Conservation (phyloP, 2,797 vertebrate genomes). For the Percopsis omiscomaycus region DNA sequence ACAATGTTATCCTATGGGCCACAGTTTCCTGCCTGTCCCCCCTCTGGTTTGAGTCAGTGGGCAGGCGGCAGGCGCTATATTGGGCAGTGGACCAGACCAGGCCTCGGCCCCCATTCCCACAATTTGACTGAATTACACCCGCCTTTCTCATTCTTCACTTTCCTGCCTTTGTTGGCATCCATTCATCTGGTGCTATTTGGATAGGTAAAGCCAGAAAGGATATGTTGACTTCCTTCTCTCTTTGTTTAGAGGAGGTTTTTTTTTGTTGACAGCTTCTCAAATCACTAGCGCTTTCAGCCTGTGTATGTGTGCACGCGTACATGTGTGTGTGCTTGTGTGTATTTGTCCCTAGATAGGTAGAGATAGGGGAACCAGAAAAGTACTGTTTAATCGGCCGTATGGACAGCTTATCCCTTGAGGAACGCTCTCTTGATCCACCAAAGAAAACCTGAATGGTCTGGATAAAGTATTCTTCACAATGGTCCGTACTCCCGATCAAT, state of each 20-base stretch:
- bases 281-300: conserved; percentile 6
- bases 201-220: conserved; percentile 69
- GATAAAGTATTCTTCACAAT: conserved; percentile 36
- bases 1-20: conserved; percentile 79
- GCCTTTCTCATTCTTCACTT: conserved; percentile 69
- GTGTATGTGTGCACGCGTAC: too few species aligned
- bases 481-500: conserved; percentile 41
- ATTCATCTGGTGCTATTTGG: conserved; percentile 61
- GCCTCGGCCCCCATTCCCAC: conserved; percentile 62
- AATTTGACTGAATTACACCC: conserved; percentile 51
- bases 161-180: conserved; percentile 77
- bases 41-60: conserved; percentile 66
- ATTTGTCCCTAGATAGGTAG: too few species aligned
- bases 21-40: conserved; percentile 71
- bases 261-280: conserved; percentile 37
- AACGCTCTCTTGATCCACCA: background rate
- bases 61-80: conserved; percentile 66
- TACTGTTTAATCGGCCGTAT: conserved; percentile 29
- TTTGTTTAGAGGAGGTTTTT: conserved; percentile 59
- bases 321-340: too few species aligned
- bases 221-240: conserved; percentile 71
- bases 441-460: background rate
- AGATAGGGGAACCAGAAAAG: too few species aligned
- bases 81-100: conserved; percentile 62
- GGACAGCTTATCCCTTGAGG: conserved; percentile 1